Evolutionary conservation across 2,113 vertebrate genomes (phyloP).

Genomic region (Halichoerus grypus): DNA sequence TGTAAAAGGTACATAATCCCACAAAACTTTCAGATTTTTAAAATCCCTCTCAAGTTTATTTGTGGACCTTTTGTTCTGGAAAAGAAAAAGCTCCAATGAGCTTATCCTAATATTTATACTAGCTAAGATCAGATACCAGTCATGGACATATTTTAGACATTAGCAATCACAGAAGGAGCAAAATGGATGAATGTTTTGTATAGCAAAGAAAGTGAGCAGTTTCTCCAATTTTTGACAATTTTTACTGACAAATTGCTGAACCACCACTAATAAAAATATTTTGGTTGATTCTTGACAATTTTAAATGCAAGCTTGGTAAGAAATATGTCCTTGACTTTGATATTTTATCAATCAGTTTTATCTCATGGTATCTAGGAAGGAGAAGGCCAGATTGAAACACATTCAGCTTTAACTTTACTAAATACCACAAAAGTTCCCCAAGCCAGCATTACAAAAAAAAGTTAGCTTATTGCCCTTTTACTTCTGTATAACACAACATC

Average conservation of each 20-base stretch:
- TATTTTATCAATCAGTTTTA: constrained; percentile 6
- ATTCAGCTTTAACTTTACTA: constrained; percentile 42
- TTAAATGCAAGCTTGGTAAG: not conserved
- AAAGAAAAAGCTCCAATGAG: not conserved
- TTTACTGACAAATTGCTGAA: not conserved
- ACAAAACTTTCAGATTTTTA: not conserved
- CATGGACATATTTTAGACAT: not conserved
- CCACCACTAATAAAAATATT: not conserved
- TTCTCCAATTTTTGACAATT: not conserved
- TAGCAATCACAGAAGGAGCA: not conserved
- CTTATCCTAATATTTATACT: not conserved
- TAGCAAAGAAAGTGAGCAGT: not conserved
- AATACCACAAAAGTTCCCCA: constrained; percentile 4
- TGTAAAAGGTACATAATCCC: not conserved
- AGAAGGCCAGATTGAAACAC: not conserved
- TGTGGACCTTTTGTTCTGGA: not conserved
- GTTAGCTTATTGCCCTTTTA: constrained; percentile 54
- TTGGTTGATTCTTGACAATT: not conserved
- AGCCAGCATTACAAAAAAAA: not conserved
- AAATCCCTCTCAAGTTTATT: not conserved
- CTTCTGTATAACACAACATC: constrained; percentile 48
- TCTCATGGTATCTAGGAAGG: not conserved
- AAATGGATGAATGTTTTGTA: not conserved
- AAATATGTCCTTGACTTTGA: not conserved
- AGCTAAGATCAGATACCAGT: not conserved